Conservation (phyloP, 2,888 invertebrate species). For the Tethea ocularis region DNA sequence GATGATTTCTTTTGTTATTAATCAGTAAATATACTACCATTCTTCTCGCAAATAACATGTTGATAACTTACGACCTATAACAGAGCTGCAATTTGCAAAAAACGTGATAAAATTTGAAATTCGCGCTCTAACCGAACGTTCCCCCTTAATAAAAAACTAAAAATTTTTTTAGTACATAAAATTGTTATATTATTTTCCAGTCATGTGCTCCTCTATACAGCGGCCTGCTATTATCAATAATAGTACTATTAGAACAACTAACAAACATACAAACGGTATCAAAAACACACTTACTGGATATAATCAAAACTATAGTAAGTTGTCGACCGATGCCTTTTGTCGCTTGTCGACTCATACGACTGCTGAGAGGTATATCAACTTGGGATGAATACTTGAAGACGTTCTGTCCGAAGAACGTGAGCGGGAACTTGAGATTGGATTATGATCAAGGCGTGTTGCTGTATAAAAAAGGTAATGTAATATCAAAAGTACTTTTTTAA, state of each 20-base stretch:
- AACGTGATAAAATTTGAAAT: no score
- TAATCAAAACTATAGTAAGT: slow-evolving; percentile 47
- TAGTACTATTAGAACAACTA: slow-evolving; percentile 21
- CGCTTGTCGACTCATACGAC: slow-evolving; percentile 37
- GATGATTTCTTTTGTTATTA: no score
- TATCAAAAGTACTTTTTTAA: no score
- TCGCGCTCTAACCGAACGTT: no score
- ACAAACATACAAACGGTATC: slow-evolving; percentile 20
- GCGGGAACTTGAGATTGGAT: slow-evolving; percentile 63
- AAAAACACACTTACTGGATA: slow-evolving; percentile 29
- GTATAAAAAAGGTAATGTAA: slow-evolving; percentile 72
- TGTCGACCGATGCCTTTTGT: slow-evolving; percentile 60
- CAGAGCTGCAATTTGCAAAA: no score
- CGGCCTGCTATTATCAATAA: slow-evolving; percentile 55
- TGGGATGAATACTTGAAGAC: slow-evolving; percentile 32
- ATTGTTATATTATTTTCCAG: slow-evolving; percentile 51
- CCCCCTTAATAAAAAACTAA: no score
- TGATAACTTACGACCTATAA: no score
- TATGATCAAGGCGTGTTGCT: slow-evolving; percentile 73
- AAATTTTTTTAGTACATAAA: not conserved
- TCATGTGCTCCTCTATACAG: slow-evolving; percentile 62
- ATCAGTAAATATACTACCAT: no score
- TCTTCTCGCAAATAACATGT: no score
- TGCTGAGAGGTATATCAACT: slow-evolving; percentile 36
- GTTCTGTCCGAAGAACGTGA: slow-evolving; percentile 47